Evolutionary conservation across 2,888 invertebrate species (phyloP).

Genomic region (Drosophila lutescens): DNA sequence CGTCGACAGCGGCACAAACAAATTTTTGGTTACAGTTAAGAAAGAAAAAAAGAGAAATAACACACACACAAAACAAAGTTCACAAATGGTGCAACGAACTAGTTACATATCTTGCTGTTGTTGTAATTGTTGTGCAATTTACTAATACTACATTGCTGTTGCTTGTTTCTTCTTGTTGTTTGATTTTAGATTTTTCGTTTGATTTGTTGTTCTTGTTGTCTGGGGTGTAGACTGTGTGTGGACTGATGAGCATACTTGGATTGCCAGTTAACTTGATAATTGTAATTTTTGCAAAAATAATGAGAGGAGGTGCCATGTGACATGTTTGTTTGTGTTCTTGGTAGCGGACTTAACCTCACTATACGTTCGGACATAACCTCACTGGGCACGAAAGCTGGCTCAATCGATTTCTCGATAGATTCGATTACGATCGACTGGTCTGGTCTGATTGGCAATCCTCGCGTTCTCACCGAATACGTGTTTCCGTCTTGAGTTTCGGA

Average conservation of each 20-base stretch:
- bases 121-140: constrained; percentile 43
- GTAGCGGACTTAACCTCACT: constrained; percentile 32
- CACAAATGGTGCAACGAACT: constrained; percentile 52
- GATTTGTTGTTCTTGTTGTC: constrained; percentile 9
- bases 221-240: constrained; percentile 19
- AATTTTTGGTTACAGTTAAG: constrained; percentile 58
- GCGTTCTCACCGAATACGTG: constrained; percentile 20
- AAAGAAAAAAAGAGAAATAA: constrained; percentile 47
- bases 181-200: neutral
- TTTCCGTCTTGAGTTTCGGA: constrained; percentile 32
- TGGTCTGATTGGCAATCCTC: constrained; percentile 28
- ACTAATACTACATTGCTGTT: constrained; percentile 39
- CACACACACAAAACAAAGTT: constrained; percentile 51
- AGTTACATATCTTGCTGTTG: constrained; percentile 43
- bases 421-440: constrained; percentile 21
- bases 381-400: constrained; percentile 10
- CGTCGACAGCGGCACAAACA: constrained; percentile 67
- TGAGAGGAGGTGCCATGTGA: constrained; percentile 22
- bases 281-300: constrained; percentile 1
- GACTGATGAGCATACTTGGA: constrained; percentile 33
- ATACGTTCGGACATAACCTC: constrained; percentile 22
- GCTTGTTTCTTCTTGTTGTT: constrained; percentile 32
- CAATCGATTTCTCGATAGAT: constrained; percentile 7
- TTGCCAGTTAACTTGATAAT: constrained; percentile 31
- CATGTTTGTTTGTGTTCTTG: constrained; percentile 18